phyloP scores from a whole-genome alignment of 1,140 invertebrate species.

The Sarcophaga peregrina region DNA sequence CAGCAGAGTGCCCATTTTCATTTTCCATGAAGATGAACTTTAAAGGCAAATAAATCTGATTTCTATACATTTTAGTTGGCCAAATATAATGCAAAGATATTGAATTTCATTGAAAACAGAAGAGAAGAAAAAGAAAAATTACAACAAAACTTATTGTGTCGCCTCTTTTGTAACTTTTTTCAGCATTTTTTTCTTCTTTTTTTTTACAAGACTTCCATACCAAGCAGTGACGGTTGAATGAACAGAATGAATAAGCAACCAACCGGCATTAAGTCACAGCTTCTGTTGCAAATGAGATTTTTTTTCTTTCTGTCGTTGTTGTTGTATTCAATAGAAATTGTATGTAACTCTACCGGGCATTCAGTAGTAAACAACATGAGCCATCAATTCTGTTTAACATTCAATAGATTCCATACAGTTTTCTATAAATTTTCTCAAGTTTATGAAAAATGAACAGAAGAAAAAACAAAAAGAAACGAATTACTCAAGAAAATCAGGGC shows the following conservation, averaged over 20 bases:
- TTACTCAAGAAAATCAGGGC: not conserved
- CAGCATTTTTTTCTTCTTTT: not conserved
- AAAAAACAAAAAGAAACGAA: not conserved
- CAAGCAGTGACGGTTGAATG: not conserved
- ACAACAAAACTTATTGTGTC: not conserved
- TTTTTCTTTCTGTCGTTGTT: not conserved
- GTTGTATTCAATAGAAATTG: too few relatives aligned
- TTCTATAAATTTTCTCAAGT: not conserved
- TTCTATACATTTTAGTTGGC: too few relatives aligned
- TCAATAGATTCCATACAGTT: not conserved
- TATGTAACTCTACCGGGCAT: too few relatives aligned
- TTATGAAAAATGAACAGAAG: not conserved
- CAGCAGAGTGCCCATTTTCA: too few relatives aligned
- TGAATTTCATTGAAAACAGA: too few relatives aligned
- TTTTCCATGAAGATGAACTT: too few relatives aligned
- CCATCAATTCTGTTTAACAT: not conserved
- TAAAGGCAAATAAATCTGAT: too few relatives aligned
- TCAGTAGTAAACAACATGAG: not conserved
- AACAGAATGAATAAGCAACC: too few relatives aligned
- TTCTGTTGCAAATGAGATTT: not conserved
- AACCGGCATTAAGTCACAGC: too few relatives aligned
- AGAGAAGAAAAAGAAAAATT: not conserved
- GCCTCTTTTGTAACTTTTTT: not conserved
- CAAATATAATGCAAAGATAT: too few relatives aligned
- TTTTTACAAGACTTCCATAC: conserved; percentile 5